Evolutionary conservation across 2,113 vertebrate genomes (phyloP).

Genomic region (Uropsilus gracilis): DNA sequence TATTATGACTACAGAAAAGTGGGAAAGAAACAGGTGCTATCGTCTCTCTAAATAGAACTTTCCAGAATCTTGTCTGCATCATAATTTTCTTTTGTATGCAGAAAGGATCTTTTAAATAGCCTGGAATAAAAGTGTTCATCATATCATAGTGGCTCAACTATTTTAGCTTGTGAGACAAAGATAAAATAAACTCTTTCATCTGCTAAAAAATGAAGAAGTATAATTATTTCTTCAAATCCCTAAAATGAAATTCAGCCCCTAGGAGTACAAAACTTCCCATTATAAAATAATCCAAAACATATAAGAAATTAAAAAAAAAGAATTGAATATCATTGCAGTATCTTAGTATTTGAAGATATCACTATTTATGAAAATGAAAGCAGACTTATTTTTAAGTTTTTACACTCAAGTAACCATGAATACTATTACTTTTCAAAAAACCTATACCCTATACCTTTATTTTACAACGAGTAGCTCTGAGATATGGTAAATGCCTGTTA

Average conservation of each 20-base stretch:
- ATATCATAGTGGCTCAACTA: background rate
- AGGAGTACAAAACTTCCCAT: background rate
- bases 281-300: slow-evolving; percentile 19
- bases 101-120: slow-evolving; percentile 9
- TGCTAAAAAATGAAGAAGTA: slow-evolving; percentile 22
- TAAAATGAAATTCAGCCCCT: slow-evolving; percentile 27
- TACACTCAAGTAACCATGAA: background rate
- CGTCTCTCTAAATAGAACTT: background rate
- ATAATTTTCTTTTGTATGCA: slow-evolving; percentile 24
- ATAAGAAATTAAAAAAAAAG: background rate
- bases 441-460: background rate
- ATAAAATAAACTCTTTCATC: slow-evolving; percentile 43
- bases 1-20: slow-evolving; percentile 11
- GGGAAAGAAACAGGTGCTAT: slow-evolving; percentile 19
- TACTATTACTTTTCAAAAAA: background rate
- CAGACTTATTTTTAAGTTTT: background rate
- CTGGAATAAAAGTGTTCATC: slow-evolving; percentile 42
- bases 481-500: background rate
- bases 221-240: slow-evolving; percentile 24
- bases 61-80: slow-evolving; percentile 49
- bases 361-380: background rate
- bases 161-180: slow-evolving; percentile 54
- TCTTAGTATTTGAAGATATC: background rate
- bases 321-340: background rate
- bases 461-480: background rate